phyloP scores from a whole-genome alignment of 2,888 invertebrate species.

The Hypomecis atomaria region DNA sequence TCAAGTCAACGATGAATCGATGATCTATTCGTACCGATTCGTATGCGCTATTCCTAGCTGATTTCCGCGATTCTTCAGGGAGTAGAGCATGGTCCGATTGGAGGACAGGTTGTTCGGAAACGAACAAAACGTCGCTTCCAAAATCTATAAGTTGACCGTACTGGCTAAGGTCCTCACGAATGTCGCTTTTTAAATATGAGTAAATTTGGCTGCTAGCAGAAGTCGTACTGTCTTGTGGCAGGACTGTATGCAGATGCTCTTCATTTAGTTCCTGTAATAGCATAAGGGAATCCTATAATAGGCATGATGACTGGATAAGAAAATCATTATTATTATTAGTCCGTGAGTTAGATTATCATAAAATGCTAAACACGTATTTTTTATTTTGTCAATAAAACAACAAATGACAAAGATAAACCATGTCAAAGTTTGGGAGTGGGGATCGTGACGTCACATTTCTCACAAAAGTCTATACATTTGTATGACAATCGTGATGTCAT shows the following conservation, averaged over 20 bases:
- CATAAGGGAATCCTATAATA: background rate
- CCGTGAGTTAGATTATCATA: too few species aligned
- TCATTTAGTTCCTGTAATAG: constrained; percentile 64
- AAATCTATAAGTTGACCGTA: constrained; percentile 6
- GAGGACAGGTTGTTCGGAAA: constrained; percentile 32
- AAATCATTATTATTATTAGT: too few species aligned
- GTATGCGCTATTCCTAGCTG: constrained; percentile 44
- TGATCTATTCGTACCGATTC: constrained; percentile 46
- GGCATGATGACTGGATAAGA: too few species aligned
- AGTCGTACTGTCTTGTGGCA: constrained; percentile 44
- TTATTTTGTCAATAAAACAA: too few species aligned
- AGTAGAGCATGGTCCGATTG: constrained; percentile 56
- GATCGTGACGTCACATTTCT: too few species aligned
- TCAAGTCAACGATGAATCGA: constrained; percentile 57
- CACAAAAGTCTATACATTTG: too few species aligned
- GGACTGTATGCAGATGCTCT: constrained; percentile 63
- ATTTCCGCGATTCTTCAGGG: constrained; percentile 53
- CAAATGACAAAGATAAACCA: too few species aligned
- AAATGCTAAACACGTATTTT: too few species aligned
- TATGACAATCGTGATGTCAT: too few species aligned
- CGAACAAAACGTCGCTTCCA: constrained; percentile 44
- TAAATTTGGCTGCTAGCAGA: constrained; percentile 17
- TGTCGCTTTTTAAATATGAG: constrained; percentile 14
- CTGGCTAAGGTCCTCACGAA: background rate
- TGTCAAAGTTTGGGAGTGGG: too few species aligned